Percentiles rank a stretch among this genome's conserved stretches.
Evolutionary conservation across 2,888 invertebrate species (phyloP).

Genomic region (Liposcelis brunnea): DNA sequence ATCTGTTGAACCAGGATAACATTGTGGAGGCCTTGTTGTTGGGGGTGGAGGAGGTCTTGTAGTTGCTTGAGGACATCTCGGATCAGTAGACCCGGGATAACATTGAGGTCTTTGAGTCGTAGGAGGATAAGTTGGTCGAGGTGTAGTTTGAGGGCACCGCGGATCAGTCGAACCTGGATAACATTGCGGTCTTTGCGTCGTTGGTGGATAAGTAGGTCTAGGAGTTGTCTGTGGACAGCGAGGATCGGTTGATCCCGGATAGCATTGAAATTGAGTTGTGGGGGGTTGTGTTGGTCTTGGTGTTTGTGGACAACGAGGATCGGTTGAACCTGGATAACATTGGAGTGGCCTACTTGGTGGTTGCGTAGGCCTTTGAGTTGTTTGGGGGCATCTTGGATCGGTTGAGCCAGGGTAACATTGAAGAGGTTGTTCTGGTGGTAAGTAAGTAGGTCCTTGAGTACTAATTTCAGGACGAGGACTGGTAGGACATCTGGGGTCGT

Average conservation of each 20-base stretch:
- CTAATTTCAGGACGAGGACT: too few relatives aligned
- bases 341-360: conserved; percentile 18
- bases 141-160: conserved; percentile 14
- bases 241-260: conserved; percentile 21
- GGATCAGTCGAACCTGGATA: conserved; percentile 15
- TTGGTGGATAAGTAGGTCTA: conserved; percentile 12
- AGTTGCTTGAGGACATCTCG: conserved; percentile 15
- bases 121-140: conserved; percentile 14
- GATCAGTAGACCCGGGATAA: conserved; percentile 21
- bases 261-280: conserved; percentile 17
- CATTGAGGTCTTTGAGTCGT: conserved; percentile 14
- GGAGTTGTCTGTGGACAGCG: conserved; percentile 22
- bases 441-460: neutral
- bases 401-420: conserved; percentile 21
- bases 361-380: conserved; percentile 11
- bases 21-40: conserved; percentile 15
- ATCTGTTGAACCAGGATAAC: conserved; percentile 24
- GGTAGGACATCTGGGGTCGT: conserved; percentile 17
- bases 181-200: conserved; percentile 11
- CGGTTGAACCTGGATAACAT: conserved; percentile 25
- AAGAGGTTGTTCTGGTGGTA: conserved; percentile 16
- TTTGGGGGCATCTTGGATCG: conserved; percentile 21
- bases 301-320: conserved; percentile 24
- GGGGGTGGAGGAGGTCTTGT: conserved; percentile 4
- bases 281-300: conserved; percentile 14